Evolutionary conservation across 1,140 invertebrate genomes (phyloP).

Genomic region (Lordiphosa collinella): DNA sequence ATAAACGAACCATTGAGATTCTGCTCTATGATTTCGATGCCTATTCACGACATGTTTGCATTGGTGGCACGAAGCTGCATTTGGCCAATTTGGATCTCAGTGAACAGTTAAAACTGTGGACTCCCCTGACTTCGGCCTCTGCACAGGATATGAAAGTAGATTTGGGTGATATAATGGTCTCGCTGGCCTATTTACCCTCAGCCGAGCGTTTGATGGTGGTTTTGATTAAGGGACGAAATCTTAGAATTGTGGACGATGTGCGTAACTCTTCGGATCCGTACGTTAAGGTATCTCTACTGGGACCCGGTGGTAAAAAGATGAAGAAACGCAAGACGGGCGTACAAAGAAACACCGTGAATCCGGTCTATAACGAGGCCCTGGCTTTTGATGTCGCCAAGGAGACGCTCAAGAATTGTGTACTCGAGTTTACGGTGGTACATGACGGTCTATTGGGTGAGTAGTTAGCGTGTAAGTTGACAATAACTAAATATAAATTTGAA

Average conservation of each 20-base stretch:
- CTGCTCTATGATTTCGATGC: slow-evolving; percentile 86
- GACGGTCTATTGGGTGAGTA: slow-evolving; percentile 80
- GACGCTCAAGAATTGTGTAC: slow-evolving; percentile 80
- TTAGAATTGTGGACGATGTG: slow-evolving; percentile 82
- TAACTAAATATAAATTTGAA: background rate
- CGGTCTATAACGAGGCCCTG: slow-evolving; percentile 93
- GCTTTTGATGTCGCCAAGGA: slow-evolving; percentile 88
- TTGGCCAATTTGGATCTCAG: slow-evolving; percentile 80
- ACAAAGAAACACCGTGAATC: slow-evolving; percentile 90
- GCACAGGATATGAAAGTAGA: slow-evolving; percentile 80
- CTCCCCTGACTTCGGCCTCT: slow-evolving; percentile 78
- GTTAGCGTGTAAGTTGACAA: too few species aligned
- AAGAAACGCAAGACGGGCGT: slow-evolving; percentile 96
- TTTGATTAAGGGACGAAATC: slow-evolving; percentile 84
- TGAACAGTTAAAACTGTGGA: slow-evolving; percentile 80
- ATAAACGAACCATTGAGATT: slow-evolving; percentile 81
- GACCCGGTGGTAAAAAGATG: slow-evolving; percentile 87
- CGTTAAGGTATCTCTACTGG: slow-evolving; percentile 90
- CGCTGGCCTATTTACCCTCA: slow-evolving; percentile 83
- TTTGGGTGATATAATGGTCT: slow-evolving; percentile 85
- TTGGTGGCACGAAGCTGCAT: slow-evolving; percentile 82
- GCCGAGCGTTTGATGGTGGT: slow-evolving; percentile 86
- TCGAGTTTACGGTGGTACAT: slow-evolving; percentile 82
- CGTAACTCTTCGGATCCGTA: slow-evolving; percentile 86
- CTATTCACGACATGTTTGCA: slow-evolving; percentile 82